Conservation (phyloP, 2,797 vertebrate species). For the Triplophysa bombifrons region DNA sequence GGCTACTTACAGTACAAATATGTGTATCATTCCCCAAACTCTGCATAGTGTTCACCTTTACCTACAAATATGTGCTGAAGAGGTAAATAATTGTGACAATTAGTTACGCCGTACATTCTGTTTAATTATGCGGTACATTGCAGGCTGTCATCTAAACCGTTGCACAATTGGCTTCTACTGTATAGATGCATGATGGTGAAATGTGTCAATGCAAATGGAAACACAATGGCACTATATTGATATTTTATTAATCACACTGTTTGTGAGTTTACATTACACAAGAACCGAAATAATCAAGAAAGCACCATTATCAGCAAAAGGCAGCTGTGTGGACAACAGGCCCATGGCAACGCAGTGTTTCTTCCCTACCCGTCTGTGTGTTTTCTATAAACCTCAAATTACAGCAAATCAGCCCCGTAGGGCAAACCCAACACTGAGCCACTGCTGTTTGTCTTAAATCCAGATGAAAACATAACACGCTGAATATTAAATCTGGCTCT, state of each 20-base stretch:
- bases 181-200: background rate
- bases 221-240: background rate
- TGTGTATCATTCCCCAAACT: too few species aligned
- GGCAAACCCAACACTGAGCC: conserved; percentile 29
- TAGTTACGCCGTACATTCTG: too few species aligned
- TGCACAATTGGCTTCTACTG: too few species aligned
- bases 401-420: conserved; percentile 29
- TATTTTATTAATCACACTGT: background rate
- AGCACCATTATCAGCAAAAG: conserved; percentile 34
- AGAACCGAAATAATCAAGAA: conserved; percentile 21
- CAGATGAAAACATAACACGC: conserved; percentile 34
- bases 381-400: conserved; percentile 32
- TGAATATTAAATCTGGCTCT: conserved; percentile 15
- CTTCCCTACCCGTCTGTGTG: background rate
- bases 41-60: too few species aligned
- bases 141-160: too few species aligned
- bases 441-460: conserved; percentile 33
- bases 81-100: too few species aligned
- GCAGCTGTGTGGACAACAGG: conserved; percentile 31
- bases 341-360: conserved; percentile 16
- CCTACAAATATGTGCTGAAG: too few species aligned
- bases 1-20: too few species aligned
- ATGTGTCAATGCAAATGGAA: background rate
- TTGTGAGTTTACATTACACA: background rate
- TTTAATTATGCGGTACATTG: too few species aligned